phyloP scores from a whole-genome alignment of 2,888 invertebrate species.

The Megastigmus dorsalis region DNA sequence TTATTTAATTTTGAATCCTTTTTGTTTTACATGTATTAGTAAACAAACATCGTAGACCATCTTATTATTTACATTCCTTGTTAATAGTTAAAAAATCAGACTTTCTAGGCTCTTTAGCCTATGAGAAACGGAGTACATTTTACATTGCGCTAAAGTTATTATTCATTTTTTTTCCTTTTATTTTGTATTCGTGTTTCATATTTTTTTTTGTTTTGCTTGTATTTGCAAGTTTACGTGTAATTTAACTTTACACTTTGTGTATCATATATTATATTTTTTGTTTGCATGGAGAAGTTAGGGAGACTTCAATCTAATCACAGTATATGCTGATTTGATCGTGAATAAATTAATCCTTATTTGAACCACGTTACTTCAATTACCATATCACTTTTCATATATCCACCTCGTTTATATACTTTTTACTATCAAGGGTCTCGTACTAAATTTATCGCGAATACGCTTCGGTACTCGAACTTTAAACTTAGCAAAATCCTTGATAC shows the following conservation, averaged over 20 bases:
- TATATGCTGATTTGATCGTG: conserved; percentile 68
- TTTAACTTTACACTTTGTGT: conserved; percentile 43
- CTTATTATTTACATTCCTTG: conserved; percentile 52
- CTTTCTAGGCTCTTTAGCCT: conserved; percentile 71
- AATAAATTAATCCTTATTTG: conserved; percentile 63
- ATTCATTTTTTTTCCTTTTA: conserved; percentile 55
- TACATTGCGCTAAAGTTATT: conserved; percentile 62
- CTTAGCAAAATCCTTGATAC: conserved; percentile 42
- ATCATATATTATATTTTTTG: conserved; percentile 51
- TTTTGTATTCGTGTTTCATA: conserved; percentile 52
- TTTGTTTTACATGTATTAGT: conserved; percentile 70
- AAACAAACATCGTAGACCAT: conserved; percentile 69
- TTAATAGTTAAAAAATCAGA: conserved; percentile 73
- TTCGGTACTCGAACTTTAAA: no score
- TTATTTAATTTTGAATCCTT: conserved; percentile 72
- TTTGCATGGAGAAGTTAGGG: conserved; percentile 56
- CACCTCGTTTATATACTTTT: conserved; percentile 36
- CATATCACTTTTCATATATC: conserved; percentile 49
- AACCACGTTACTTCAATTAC: conserved; percentile 47
- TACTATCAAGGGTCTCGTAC: conserved; percentile 30
- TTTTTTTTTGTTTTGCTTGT: no score
- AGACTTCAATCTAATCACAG: conserved; percentile 70
- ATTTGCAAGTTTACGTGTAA: conserved; percentile 48
- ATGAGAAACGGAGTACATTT: conserved; percentile 67
- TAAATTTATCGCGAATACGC: conserved; percentile 43